Conservation (phyloP, 2,797 vertebrate genomes). For the Spinibarbus caldwelli region DNA sequence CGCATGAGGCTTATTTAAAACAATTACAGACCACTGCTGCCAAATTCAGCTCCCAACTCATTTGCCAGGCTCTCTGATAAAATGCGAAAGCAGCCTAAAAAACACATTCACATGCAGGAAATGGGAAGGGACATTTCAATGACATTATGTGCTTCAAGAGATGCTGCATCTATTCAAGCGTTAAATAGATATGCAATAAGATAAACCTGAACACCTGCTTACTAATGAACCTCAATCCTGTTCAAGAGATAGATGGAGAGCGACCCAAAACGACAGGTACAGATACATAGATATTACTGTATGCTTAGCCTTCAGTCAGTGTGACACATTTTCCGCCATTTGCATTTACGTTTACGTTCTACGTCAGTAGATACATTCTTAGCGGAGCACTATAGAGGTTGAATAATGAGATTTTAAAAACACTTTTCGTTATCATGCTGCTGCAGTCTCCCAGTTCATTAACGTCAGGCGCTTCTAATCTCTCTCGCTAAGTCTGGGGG, state of each 20-base stretch:
- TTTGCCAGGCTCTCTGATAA: slow-evolving; percentile 67
- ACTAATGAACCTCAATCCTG: slow-evolving; percentile 25
- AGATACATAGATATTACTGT: slow-evolving; percentile 1
- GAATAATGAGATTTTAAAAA: slow-evolving; percentile 38
- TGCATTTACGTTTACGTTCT: slow-evolving; percentile 19
- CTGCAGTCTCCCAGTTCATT: slow-evolving; percentile 37
- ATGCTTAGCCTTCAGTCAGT: not conserved
- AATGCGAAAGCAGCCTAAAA: slow-evolving; percentile 57
- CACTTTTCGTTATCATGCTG: slow-evolving; percentile 29
- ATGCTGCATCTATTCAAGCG: slow-evolving; percentile 16
- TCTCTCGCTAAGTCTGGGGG: not conserved
- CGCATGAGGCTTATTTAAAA: slow-evolving; percentile 79
- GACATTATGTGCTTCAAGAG: slow-evolving; percentile 37
- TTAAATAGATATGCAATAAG: slow-evolving; percentile 41
- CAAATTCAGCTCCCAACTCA: slow-evolving; percentile 70
- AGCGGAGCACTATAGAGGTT: not conserved
- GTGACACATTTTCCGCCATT: slow-evolving; percentile 10
- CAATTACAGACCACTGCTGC: slow-evolving; percentile 75
- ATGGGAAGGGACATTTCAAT: slow-evolving; percentile 34
- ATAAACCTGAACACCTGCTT: slow-evolving; percentile 38
- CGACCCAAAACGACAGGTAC: not conserved
- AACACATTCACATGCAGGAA: slow-evolving; percentile 12
- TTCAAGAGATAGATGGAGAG: slow-evolving; percentile 6
- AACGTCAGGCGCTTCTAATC: slow-evolving; percentile 23
- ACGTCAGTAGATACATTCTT: not conserved